Evolutionary conservation across 2,888 invertebrate species (phyloP).

Genomic region (Lycaena phlaeas): DNA sequence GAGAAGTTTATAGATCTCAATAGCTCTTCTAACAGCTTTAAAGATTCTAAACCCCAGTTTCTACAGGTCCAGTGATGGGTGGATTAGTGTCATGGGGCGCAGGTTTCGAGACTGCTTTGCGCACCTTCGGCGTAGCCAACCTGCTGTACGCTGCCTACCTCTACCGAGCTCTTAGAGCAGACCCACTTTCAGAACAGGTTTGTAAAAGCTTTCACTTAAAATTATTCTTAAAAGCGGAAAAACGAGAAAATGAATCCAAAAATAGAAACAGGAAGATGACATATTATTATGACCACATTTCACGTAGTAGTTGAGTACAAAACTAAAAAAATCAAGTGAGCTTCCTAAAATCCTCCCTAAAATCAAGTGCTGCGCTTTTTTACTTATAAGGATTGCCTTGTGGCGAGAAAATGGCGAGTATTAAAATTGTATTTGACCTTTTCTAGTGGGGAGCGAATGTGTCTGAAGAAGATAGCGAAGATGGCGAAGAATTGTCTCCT

Average conservation of each 20-base stretch:
- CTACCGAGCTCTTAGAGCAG: slow-evolving; percentile 32
- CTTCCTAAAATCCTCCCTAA: too few species aligned
- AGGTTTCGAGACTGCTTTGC: slow-evolving; percentile 45
- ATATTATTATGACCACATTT: too few species aligned
- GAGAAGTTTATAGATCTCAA: too few species aligned
- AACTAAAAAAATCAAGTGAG: too few species aligned
- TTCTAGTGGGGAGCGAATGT: slow-evolving; percentile 42
- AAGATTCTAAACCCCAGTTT: too few species aligned
- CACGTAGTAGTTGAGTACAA: too few species aligned
- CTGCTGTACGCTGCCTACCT: slow-evolving; percentile 45
- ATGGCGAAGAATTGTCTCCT: slow-evolving; percentile 22
- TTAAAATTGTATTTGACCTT: not conserved
- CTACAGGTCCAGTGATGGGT: slow-evolving; percentile 43
- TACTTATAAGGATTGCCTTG: too few species aligned
- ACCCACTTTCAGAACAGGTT: slow-evolving; percentile 49
- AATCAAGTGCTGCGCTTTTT: too few species aligned
- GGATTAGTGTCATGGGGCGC: slow-evolving; percentile 40
- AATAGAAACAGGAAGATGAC: too few species aligned
- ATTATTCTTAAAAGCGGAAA: not conserved
- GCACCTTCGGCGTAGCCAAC: slow-evolving; percentile 47
- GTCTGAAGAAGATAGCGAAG: slow-evolving; percentile 25
- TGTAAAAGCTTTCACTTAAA: not conserved
- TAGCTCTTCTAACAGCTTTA: too few species aligned
- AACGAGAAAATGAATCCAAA: too few species aligned
- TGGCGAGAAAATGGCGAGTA: too few species aligned